phyloP scores from a whole-genome alignment of 2,113 vertebrate species.

The Ramphastos sulfuratus region DNA sequence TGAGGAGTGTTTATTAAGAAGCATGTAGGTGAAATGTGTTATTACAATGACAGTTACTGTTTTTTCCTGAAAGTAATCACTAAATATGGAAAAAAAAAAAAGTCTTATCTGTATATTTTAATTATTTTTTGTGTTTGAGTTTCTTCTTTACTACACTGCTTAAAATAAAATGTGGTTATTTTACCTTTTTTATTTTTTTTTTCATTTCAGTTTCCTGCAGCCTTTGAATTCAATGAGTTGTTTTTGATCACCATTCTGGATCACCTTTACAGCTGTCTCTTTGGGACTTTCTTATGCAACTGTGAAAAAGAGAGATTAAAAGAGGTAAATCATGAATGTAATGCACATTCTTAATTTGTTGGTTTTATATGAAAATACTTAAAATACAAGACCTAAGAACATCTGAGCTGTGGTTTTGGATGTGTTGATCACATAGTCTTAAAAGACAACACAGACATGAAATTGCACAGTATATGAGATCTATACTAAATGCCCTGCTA shows the following conservation, averaged over 20 bases:
- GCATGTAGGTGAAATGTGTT: neutral
- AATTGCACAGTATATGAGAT: neutral
- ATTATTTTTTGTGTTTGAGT: neutral
- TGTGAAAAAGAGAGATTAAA: slow-evolving; percentile 87
- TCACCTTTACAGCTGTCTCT: slow-evolving; percentile 96
- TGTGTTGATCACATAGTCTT: neutral
- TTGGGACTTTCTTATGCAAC: slow-evolving; percentile 95
- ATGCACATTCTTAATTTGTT: neutral
- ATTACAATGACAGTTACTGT: neutral
- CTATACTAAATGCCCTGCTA: neutral
- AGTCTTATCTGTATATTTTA: neutral
- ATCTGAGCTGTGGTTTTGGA: neutral
- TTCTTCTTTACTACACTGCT: neutral
- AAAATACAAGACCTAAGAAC: neutral
- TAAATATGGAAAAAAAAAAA: neutral
- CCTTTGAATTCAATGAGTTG: slow-evolving; percentile 96
- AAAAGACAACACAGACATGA: neutral
- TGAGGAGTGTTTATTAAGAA: neutral
- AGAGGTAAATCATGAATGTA: slow-evolving; percentile 74
- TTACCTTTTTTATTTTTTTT: neutral
- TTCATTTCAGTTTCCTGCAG: slow-evolving; percentile 88
- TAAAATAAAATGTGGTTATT: neutral
- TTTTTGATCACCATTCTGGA: slow-evolving; percentile 95
- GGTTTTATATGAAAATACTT: neutral
- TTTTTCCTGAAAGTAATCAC: neutral